Base-by-base conservation (phyloP, 2,888 invertebrate species). In the Acronicta aceris region DNA sequence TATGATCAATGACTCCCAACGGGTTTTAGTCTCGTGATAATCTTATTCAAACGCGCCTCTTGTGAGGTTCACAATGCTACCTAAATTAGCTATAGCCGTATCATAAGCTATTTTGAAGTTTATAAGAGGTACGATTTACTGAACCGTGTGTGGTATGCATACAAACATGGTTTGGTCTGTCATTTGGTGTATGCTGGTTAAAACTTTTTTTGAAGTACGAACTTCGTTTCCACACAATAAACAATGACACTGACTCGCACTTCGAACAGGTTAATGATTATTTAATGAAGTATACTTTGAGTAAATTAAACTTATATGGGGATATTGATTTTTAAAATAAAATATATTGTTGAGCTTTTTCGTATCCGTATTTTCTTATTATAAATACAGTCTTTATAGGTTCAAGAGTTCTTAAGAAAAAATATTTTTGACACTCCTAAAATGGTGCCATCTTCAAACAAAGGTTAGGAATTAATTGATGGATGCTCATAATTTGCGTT, bases 1-100 rank as follows among this genome's bases (percentile, higher is more conserved):
- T 94, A 94, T 94, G 94, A 94, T 87, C 90, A 86, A 89, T 92
- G 94, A 93, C 93, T 94, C 92, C 94, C 94, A 93, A 94, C 93
- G 93, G 94, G 92, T 89, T 93, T 87, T 89, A 83, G 85, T 83
- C 84, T 85, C 86, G 80, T 91, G 93, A 92, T 94, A 94, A 94
- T 94, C 92, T 93, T 89, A 93, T 92, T 94, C 92, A 93, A 85
- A 85, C 88, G 85, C 86, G 82, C 87, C 89, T 90, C 91, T 90
- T 91, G 89, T 91, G 89, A 86, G 88, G 85, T 88, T 87, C 87
- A 94, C 94, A 94, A 94, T 94, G 94, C 94, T 94, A 94, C 94
- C 89, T 94, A 94, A 94, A 94, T 94, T 94, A 94, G 94, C 92
- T 92, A 88, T 83, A 88, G 90, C 86, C 86, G 87, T 89, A 89